These are phyloP conservation scores for Phaethon lepturus DNA, from an alignment of 2,113 vertebrate species.

Conservation along the genomic window DNA sequence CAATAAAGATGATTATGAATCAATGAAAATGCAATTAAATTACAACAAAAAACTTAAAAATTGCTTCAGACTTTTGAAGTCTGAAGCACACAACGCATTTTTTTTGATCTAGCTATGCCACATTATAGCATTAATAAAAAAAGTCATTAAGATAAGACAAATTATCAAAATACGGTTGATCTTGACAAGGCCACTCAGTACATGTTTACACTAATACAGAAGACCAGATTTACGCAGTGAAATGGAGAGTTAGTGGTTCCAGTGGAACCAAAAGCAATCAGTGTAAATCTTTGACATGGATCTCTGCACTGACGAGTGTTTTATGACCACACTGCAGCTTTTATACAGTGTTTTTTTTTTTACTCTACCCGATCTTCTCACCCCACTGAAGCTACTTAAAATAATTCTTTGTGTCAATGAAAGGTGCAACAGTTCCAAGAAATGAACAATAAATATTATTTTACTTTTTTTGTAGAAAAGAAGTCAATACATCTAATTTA, in stretches of 20 bases:
- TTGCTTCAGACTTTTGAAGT: constrained; percentile 7
- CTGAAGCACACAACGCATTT: neutral
- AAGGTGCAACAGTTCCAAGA: neutral
- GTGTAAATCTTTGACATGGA: constrained; percentile 30
- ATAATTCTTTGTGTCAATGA: neutral
- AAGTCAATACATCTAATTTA: constrained; percentile 7
- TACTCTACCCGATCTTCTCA: neutral
- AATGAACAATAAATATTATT: neutral
- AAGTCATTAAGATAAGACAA: constrained; percentile 70
- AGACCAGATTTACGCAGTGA: constrained; percentile 49
- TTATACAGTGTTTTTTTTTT: neutral
- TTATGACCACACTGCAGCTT: neutral
- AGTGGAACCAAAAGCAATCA: constrained; percentile 32
- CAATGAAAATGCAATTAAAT: constrained; percentile 44
- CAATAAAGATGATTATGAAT: constrained; percentile 35
- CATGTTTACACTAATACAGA: constrained; percentile 52
- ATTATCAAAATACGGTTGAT: constrained; percentile 72
- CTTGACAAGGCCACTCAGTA: constrained; percentile 56
- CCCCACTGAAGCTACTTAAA: constrained; percentile 25
- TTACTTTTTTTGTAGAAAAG: neutral
- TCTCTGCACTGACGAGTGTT: constrained; percentile 24
- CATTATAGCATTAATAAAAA: constrained; percentile 44
- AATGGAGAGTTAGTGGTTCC: constrained; percentile 41
- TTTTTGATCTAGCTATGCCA: constrained; percentile 24
- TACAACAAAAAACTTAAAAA: constrained; percentile 19